Percentiles rank a stretch among this genome's conserved stretches.
Conservation (phyloP, 2,797 vertebrate genomes). For the Rhadinocentrus ornatus region DNA sequence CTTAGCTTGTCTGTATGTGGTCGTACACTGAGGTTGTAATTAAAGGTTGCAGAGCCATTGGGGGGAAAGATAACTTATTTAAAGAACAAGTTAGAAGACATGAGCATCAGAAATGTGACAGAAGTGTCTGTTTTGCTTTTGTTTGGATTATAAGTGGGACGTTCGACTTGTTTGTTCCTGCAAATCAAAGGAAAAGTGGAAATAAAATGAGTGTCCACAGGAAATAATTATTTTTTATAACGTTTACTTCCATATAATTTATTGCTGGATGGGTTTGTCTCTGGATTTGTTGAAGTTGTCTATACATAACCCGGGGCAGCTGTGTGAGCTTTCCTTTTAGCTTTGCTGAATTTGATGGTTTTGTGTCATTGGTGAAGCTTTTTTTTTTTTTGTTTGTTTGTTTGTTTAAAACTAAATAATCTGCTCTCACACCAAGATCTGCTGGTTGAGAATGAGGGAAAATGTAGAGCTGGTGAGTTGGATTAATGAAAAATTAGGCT, state of each 20-base stretch:
- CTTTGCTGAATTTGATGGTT: not conserved
- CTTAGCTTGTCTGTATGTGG: not conserved
- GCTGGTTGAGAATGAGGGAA: too few relatives aligned
- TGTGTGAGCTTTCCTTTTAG: not conserved
- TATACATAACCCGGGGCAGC: not conserved
- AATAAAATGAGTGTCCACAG: constrained; percentile 30
- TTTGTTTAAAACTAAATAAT: not conserved
- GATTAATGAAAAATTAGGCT: too few relatives aligned
- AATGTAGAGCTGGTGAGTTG: too few relatives aligned
- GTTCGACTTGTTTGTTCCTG: constrained; percentile 29
- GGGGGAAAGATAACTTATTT: not conserved
- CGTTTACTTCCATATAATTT: constrained; percentile 1
- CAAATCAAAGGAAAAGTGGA: constrained; percentile 6
- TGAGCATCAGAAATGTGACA: not conserved
- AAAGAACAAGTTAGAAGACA: not conserved
- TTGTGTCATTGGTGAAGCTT: not conserved
- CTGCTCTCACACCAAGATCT: too few relatives aligned
- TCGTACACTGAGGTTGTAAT: not conserved
- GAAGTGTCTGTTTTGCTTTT: too few relatives aligned
- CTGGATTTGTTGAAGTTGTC: constrained; percentile 1
- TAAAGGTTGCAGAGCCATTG: not conserved
- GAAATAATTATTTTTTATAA: constrained; percentile 34
- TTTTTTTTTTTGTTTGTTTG: too few relatives aligned
- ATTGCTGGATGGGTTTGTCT: constrained; percentile 1
- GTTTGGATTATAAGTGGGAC: too few relatives aligned